Conservation (phyloP, 30 jellyfish, hydroid and myxozoan species). For the Mastigias papua region DNA sequence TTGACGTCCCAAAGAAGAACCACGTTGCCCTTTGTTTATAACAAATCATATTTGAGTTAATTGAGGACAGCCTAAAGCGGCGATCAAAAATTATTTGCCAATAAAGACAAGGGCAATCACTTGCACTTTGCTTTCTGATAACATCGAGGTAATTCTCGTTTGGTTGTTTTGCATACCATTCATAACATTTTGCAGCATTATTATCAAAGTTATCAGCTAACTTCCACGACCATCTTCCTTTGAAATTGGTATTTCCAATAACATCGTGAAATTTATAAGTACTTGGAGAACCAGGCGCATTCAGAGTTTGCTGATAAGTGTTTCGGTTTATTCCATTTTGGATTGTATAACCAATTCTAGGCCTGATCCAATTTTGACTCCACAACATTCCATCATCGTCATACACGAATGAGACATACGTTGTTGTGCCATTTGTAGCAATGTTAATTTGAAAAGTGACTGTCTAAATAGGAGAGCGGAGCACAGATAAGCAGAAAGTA, state of each 20-base stretch:
- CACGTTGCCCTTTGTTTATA: conserved; percentile 27
- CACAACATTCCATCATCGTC: conserved; percentile 63
- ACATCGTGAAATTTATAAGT: conserved; percentile 61
- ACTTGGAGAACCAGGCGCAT: conserved; percentile 17
- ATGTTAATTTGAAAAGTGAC: conserved; percentile 59
- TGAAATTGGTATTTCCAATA: conserved; percentile 39
- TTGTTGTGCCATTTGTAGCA: conserved; percentile 50
- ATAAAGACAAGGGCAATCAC: conserved; percentile 56
- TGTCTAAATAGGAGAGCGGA: background rate
- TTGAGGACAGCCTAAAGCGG: conserved; percentile 34
- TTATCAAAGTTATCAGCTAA: conserved; percentile 39
- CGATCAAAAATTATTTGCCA: conserved; percentile 47
- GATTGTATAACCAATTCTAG: conserved; percentile 25
- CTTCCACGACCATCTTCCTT: conserved; percentile 72
- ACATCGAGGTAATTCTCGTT: background rate
- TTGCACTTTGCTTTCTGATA: conserved; percentile 3
- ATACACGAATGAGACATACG: conserved; percentile 38
- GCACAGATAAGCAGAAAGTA: background rate
- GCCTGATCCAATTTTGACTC: conserved; percentile 22
- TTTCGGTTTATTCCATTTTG: background rate
- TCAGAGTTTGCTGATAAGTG: background rate
- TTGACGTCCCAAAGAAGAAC: conserved; percentile 21
- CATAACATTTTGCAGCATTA: conserved; percentile 54
- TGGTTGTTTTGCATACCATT: conserved; percentile 51
- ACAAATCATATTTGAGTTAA: conserved; percentile 11